phyloP scores from a whole-genome alignment of 2,888 invertebrate genomes.

The Dasysyrphus tricinctus region DNA sequence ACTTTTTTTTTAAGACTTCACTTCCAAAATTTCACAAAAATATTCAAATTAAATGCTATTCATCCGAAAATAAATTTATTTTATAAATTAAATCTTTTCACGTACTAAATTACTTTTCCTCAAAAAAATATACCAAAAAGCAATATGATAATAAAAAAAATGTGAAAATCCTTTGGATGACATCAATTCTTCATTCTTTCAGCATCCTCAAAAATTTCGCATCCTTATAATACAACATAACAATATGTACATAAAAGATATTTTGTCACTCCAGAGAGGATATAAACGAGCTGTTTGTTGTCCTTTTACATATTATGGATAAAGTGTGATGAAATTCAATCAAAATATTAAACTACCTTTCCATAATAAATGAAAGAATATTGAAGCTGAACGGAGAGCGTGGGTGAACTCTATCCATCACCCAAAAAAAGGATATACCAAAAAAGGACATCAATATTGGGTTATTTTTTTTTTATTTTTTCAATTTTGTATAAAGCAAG shows the following conservation, averaged over 20 bases:
- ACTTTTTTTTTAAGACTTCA: too few species aligned
- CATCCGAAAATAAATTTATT: constrained; percentile 17
- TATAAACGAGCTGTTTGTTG: constrained; percentile 35
- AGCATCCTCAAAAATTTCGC: constrained; percentile 16
- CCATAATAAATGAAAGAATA: constrained; percentile 21
- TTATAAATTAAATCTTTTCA: constrained; percentile 57
- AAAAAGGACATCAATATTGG: constrained; percentile 19
- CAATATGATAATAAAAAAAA: background rate
- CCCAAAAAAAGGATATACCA: constrained; percentile 1
- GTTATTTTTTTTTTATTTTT: background rate
- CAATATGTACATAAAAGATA: constrained; percentile 4
- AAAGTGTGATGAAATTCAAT: constrained; percentile 70
- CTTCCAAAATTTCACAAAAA: too few species aligned
- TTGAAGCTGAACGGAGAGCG: background rate
- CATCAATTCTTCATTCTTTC: constrained; percentile 50
- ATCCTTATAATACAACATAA: background rate
- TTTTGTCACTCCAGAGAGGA: constrained; percentile 12
- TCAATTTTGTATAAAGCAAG: background rate
- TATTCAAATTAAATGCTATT: background rate
- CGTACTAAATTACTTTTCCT: constrained; percentile 62
- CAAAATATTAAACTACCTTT: constrained; percentile 61
- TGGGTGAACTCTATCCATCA: constrained; percentile 25
- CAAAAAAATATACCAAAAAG: background rate
- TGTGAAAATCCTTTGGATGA: constrained; percentile 58
- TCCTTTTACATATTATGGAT: constrained; percentile 36